Evolutionary conservation across 2,113 vertebrate species (phyloP).

Genomic region (Hemibagrus wyckioides): DNA sequence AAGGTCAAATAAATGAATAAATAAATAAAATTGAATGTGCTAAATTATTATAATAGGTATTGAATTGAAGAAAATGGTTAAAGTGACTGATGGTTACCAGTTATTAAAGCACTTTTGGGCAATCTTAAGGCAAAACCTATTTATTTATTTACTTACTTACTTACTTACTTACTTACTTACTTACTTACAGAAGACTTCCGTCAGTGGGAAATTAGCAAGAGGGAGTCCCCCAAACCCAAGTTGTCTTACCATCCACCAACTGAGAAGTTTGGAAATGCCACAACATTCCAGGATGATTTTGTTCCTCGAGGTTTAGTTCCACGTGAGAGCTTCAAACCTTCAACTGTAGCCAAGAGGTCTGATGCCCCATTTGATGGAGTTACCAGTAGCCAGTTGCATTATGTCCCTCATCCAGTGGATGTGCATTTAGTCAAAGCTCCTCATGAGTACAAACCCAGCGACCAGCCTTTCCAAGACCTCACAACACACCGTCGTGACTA

Average conservation of each 20-base stretch:
- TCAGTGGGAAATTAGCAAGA: slow-evolving; percentile 72
- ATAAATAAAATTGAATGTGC: neutral
- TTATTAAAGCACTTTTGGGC: neutral
- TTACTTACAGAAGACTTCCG: slow-evolving; percentile 76
- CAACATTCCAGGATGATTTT: slow-evolving; percentile 82
- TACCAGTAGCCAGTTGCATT: slow-evolving; percentile 75
- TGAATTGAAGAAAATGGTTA: neutral
- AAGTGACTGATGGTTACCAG: neutral
- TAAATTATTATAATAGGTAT: neutral
- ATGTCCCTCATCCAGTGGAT: slow-evolving; percentile 65
- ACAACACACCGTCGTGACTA: slow-evolving; percentile 80
- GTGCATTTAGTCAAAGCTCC: slow-evolving; percentile 56
- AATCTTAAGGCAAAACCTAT: neutral
- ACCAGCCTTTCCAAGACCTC: slow-evolving; percentile 73
- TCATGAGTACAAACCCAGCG: slow-evolving; percentile 71
- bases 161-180: slow-evolving; percentile 25
- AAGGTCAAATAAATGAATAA: neutral
- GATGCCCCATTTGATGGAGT: slow-evolving; percentile 66
- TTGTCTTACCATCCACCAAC: slow-evolving; percentile 68
- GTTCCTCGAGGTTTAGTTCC: slow-evolving; percentile 62
- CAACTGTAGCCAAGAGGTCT: slow-evolving; percentile 46
- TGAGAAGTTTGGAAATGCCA: slow-evolving; percentile 78
- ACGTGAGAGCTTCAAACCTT: slow-evolving; percentile 74
- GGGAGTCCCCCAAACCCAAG: slow-evolving; percentile 69
- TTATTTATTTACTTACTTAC: slow-evolving; percentile 60